phyloP scores from a whole-genome alignment of 2,797 vertebrate species.

The Erethizon dorsatum region DNA sequence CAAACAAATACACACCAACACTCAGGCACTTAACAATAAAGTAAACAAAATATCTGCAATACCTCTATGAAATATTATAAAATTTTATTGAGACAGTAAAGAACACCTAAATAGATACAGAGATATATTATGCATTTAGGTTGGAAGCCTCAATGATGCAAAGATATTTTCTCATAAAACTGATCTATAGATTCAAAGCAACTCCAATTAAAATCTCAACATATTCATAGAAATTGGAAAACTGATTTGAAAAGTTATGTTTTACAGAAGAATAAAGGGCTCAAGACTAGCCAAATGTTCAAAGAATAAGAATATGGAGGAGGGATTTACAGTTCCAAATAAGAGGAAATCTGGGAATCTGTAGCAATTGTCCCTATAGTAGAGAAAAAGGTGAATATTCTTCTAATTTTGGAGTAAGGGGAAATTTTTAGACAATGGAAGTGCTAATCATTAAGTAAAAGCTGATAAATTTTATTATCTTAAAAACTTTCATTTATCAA shows the following conservation, averaged over 20 bases:
- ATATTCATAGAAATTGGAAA: constrained; percentile 15
- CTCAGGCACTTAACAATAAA: neutral
- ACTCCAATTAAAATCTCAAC: neutral
- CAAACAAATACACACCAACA: neutral
- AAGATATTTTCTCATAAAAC: constrained; percentile 34
- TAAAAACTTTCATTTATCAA: constrained; percentile 5
- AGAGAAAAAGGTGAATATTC: neutral
- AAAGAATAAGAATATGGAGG: neutral
- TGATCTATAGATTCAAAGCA: neutral
- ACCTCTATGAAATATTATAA: neutral
- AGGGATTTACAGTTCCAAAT: neutral
- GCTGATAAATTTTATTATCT: neutral
- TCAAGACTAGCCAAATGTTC: neutral
- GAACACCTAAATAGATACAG: neutral
- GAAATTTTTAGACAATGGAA: constrained; percentile 29
- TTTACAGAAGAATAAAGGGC: neutral
- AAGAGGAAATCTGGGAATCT: neutral
- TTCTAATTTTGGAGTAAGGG: neutral
- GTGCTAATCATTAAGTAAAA: neutral
- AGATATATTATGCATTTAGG: neutral
- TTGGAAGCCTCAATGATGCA: neutral
- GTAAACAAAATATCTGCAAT: neutral
- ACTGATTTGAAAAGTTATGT: constrained; percentile 1
- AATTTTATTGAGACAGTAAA: neutral
- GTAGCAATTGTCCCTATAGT: neutral